Base-by-base conservation (phyloP, 2,888 invertebrate species). In the Amphipyra berbera region DNA sequence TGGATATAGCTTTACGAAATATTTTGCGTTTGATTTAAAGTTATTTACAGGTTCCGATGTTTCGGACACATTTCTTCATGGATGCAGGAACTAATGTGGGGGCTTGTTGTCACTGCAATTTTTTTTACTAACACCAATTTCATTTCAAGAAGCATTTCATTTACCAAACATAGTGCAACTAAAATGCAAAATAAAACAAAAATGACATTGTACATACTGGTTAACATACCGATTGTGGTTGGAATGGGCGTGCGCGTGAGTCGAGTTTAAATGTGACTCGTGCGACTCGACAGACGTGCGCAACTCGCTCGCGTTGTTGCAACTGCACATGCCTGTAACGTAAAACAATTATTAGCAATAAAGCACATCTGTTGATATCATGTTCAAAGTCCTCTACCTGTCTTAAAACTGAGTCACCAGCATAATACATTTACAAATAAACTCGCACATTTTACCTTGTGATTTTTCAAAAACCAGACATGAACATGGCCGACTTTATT, bases 141-240 rank as follows among this genome's bases (percentile, higher is more conserved):
- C 37, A 37, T 37, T 37, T 37, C 37, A 37, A 30, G 40, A 21
- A 21, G 21, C 21, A 21, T 10, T 40, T 40, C 6, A 40, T 40
- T 40, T 40, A 38, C 13, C 7, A 7, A 40, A 40, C 9, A 42
- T 21, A 44, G 4, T 45, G 1, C 57, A 33, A 49, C 44, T 44
- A 33, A 48, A 14, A 27, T 37, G 45, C 15, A 54, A 56, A 44
- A 60, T 53, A 55, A 41, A 68, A 67, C 53, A 59, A 59, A 41
- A 59, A 80, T 81, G 79, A 84, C 79, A 80, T 33, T 37, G 57
- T 57, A 60, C 54, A 49, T 49, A 64, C 50, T 55, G 42, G 76
- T 63, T 67, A 52, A 88, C 90, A 76, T 88, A 94, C 94, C 94
- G 94, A 85, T 95, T 95, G 85, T 94, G 92, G 82, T 94, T 93